Base-by-base conservation (phyloP, 23 tunicate species). In the Botrylloides violaceus region DNA sequence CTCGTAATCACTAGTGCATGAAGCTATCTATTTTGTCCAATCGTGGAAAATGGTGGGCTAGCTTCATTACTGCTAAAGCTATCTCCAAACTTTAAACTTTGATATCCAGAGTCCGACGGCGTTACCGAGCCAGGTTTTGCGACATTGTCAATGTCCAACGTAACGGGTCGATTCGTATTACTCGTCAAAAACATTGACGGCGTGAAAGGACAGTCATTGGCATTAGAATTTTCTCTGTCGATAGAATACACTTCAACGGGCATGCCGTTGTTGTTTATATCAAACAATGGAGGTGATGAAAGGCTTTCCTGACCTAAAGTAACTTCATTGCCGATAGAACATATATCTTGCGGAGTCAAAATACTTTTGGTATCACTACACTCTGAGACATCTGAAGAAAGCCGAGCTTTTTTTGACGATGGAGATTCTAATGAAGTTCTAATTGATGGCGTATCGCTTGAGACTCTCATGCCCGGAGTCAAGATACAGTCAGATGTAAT, bases 41-140 rank as follows among this genome's bases (percentile, higher is more conserved):
- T 9, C 32, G 29, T 4, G 7, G 70, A 29, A 63, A 63, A 63
- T 3, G 70, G 70, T 31, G 70, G 70, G 70, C 70, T 63, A 63
- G 34, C 70, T 28, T 63, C 70, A 22, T 31, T 63, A 33, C 70
- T 63, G 33, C 70, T 63, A 4, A 63, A 28, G 33, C 70, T 63
- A 3, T 27, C 12, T 19, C 70, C 70, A 27, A 63, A 31, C 35
- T 34, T 31, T 3, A 63, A 19, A 31, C 70, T 63, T 9, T 31
- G 70, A 9, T 63, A 63, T 6, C 70, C 70, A 9, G 70, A 63
- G 33, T 63, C 70, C 20, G 70, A 63, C 32, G 70, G 70, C 3
- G 70, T 63, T 4, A 63, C 70, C 4, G 35, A 7, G 35, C 70
- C 70, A 3, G 70, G 36, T 27, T 28, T 63, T 9, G 18, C 36